Evolutionary conservation across 2,113 vertebrate species (phyloP).

Genomic region (Sus scrofa): T2T-Sscrofa CM000826.6:111803501-111804000

Average conservation of each 20-base stretch:
- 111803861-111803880: slow-evolving; percentile 35
- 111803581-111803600: background rate
- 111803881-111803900: slow-evolving; percentile 12
- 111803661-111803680: background rate
- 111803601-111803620: background rate
- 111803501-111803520: background rate
- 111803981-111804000: background rate
- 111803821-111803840: slow-evolving; percentile 26
- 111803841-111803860: background rate
- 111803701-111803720: background rate
- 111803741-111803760: background rate
- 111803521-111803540: background rate
- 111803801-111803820: background rate
- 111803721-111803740: background rate
- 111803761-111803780: background rate
- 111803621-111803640: background rate
- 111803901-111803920: slow-evolving; percentile 42
- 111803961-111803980: slow-evolving; percentile 28
- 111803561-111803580: background rate
- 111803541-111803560: too few relatives aligned
- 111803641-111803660: background rate
- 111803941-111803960: slow-evolving; percentile 63
- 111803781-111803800: slow-evolving; percentile 36
- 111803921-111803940: slow-evolving; percentile 18
- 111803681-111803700: background rate